Evolutionary conservation across 1,140 invertebrate species (phyloP).

Genomic region (Amphibalanus amphitrite): DNA sequence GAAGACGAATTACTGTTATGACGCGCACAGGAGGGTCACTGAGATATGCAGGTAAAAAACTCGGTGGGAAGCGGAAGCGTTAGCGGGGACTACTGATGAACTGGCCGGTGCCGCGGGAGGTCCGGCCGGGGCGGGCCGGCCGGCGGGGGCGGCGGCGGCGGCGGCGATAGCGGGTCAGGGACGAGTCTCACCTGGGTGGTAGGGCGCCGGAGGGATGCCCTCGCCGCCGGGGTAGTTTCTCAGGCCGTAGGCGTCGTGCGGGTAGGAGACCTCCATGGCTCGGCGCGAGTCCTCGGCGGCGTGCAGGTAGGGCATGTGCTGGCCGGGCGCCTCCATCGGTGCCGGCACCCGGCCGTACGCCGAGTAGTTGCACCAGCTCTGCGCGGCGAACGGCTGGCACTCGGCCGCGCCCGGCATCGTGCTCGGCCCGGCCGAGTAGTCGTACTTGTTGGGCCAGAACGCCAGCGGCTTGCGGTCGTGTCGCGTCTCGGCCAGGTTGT

Average conservation of each 20-base stretch:
- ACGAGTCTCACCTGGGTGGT: conserved; percentile 49
- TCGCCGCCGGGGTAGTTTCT: conserved; percentile 53
- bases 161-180: background rate
- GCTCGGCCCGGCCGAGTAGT: conserved; percentile 28
- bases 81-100: background rate
- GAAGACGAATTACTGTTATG: no score
- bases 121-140: no score
- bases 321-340: conserved; percentile 24
- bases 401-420: conserved; percentile 33
- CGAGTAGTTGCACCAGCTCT: conserved; percentile 49
- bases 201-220: conserved; percentile 53
- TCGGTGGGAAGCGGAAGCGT: no score
- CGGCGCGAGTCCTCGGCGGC: conserved; percentile 31
- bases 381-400: conserved; percentile 49
- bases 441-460: conserved; percentile 41
- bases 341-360: conserved; percentile 29
- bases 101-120: background rate
- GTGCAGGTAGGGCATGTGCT: conserved; percentile 28
- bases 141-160: no score
- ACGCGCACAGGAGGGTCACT: no score
- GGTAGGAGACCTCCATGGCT: conserved; percentile 48
- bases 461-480: conserved; percentile 31
- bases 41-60: no score
- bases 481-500: conserved; percentile 38
- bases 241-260: conserved; percentile 53